Percentiles rank a stretch among this genome's conserved stretches.
Conservation (phyloP, 92 coral and sea anemone genomes). For the Porites lobata region DNA sequence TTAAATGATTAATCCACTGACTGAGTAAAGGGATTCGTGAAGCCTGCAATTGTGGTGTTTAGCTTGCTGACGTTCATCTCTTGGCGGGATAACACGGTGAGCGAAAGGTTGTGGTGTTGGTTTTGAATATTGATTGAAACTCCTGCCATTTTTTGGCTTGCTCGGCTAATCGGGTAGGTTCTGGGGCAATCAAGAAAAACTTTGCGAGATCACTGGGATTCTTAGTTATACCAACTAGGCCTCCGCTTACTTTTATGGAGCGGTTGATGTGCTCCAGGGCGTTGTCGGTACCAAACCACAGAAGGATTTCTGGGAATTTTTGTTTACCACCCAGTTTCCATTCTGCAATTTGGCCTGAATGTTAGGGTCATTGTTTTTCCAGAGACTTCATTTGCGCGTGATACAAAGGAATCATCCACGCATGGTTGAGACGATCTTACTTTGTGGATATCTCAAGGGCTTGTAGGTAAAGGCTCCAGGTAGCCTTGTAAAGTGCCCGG, state of each 20-base stretch:
- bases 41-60: slow-evolving; percentile 28
- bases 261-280: slow-evolving; percentile 49
- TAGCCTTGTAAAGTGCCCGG: slow-evolving; percentile 43
- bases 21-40: slow-evolving; percentile 43
- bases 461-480: slow-evolving; percentile 54
- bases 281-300: slow-evolving; percentile 27
- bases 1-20: slow-evolving; percentile 33
- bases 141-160: slow-evolving; percentile 69
- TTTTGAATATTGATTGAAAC: slow-evolving; percentile 16
- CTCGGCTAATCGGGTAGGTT: slow-evolving; percentile 37
- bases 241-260: slow-evolving; percentile 21
- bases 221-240: slow-evolving; percentile 34
- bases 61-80: slow-evolving; percentile 55
- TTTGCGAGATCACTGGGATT: slow-evolving; percentile 51
- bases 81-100: slow-evolving; percentile 48
- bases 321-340: slow-evolving; percentile 67
- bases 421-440: slow-evolving; percentile 6
- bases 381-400: too few relatives aligned
- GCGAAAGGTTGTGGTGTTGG: slow-evolving; percentile 61
- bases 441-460: slow-evolving; percentile 44
- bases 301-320: slow-evolving; percentile 46
- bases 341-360: slow-evolving; percentile 55
- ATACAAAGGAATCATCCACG: too few relatives aligned
- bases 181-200: slow-evolving; percentile 66
- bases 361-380: slow-evolving; percentile 52